A percentile compares a stretch with the other conserved stretches of the same genome.
Evolutionary conservation across 2,797 vertebrate genomes (phyloP).

Genomic region (Pampus argenteus): DNA sequence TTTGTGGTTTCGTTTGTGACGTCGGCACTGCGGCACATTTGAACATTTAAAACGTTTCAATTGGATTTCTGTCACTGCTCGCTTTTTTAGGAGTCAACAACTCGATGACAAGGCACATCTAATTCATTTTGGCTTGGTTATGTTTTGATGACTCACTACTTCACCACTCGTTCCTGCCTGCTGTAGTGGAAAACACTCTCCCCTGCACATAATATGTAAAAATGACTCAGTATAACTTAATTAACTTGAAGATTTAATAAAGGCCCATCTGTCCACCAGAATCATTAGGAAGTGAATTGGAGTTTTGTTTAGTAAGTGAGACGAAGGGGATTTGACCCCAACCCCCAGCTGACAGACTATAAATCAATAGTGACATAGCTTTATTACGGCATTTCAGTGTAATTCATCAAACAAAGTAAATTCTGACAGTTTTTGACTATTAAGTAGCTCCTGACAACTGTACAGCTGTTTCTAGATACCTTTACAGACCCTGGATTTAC

Average conservation of each 20-base stretch:
- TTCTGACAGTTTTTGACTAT: neutral
- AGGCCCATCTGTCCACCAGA: constrained; percentile 24
- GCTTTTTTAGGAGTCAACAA: constrained; percentile 46
- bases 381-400: constrained; percentile 6
- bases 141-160: constrained; percentile 66
- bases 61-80: constrained; percentile 49
- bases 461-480: neutral
- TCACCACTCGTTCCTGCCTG: constrained; percentile 10
- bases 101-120: constrained; percentile 39
- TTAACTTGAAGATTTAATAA: constrained; percentile 39
- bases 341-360: constrained; percentile 19
- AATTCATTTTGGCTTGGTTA: constrained; percentile 42
- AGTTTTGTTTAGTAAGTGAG: constrained; percentile 41
- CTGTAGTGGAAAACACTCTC: constrained; percentile 19
- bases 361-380: constrained; percentile 22
- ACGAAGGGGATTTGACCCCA: constrained; percentile 16
- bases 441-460: neutral
- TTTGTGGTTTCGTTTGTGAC: neutral
- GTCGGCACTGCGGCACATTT: neutral
- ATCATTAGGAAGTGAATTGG: constrained; percentile 27
- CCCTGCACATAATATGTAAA: constrained; percentile 22
- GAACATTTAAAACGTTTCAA: constrained; percentile 25
- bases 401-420: constrained; percentile 17
- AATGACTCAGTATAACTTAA: constrained; percentile 15
- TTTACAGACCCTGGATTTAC: neutral